Conservation (phyloP, 2,888 invertebrate species). For the Parthenolecanium corni region DNA sequence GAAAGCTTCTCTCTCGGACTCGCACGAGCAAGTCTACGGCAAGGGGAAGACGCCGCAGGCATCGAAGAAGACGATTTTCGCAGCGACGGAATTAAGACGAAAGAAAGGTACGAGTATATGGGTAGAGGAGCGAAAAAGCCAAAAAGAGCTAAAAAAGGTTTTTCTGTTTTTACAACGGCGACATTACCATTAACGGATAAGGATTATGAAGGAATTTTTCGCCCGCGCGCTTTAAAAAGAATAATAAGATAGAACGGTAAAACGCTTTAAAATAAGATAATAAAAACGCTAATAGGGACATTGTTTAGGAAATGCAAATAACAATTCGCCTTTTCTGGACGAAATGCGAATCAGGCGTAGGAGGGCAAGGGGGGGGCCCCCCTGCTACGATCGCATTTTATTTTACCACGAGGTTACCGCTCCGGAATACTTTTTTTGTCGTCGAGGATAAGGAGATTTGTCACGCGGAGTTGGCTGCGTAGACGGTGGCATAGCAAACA, state of each 20-base stretch:
- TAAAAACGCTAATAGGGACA: slow-evolving; percentile 26
- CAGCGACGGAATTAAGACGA: no score
- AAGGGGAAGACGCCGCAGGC: no score
- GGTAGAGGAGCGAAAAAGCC: no score
- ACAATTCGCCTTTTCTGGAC: background rate
- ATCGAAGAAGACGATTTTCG: no score
- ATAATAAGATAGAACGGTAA: slow-evolving; percentile 24
- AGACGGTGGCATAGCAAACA: no score
- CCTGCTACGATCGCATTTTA: background rate
- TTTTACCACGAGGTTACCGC: slow-evolving; percentile 23
- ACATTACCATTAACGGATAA: slow-evolving; percentile 23
- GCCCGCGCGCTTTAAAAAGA: slow-evolving; percentile 2
- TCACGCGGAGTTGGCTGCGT: background rate
- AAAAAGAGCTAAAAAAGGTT: background rate
- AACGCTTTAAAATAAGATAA: slow-evolving; percentile 28
- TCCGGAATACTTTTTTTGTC: slow-evolving; percentile 13
- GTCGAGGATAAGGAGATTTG: slow-evolving; percentile 25
- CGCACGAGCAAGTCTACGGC: no score
- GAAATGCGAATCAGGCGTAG: no score
- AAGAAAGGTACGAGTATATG: no score
- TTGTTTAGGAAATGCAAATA: slow-evolving; percentile 29
- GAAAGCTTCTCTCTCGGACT: no score
- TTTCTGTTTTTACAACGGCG: slow-evolving; percentile 16
- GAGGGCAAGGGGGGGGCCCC: no score
- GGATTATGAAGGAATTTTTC: no score